phyloP scores from a whole-genome alignment of 2,888 invertebrate genomes.

The Chymomyza caudatula region DNA sequence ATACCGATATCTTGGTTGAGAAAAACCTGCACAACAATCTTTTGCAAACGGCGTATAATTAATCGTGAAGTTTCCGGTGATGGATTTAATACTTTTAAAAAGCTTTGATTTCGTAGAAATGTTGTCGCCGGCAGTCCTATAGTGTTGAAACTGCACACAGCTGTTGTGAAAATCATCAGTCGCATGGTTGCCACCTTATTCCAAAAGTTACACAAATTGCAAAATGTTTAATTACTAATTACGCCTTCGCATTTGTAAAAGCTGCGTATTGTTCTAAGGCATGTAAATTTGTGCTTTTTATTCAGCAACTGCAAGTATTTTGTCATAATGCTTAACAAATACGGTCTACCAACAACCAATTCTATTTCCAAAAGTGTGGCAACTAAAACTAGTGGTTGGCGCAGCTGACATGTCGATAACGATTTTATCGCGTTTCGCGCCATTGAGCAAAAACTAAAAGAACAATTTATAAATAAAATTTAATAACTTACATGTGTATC shows the following conservation, averaged over 20 bases:
- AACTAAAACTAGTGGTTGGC: background rate
- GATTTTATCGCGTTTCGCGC: background rate
- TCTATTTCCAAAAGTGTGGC: background rate
- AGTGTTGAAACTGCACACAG: conserved; percentile 38
- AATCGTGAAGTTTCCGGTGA: conserved; percentile 39
- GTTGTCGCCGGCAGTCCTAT: conserved; percentile 10
- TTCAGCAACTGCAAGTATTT: background rate
- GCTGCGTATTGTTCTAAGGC: background rate
- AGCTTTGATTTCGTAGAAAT: conserved; percentile 35
- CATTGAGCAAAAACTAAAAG: background rate
- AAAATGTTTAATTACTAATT: conserved; percentile 1
- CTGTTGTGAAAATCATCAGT: conserved; percentile 46
- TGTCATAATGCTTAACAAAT: background rate
- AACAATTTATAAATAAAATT: background rate
- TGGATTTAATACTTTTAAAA: conserved; percentile 31
- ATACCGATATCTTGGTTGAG: conserved; percentile 16
- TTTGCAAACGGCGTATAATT: conserved; percentile 50
- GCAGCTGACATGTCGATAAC: background rate
- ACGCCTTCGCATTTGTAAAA: background rate
- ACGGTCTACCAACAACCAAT: background rate
- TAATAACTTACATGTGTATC: background rate
- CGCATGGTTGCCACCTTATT: conserved; percentile 42
- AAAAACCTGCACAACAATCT: conserved; percentile 33
- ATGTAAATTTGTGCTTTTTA: background rate
- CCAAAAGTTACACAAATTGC: conserved; percentile 7